Evolutionary conservation across 2,113 vertebrate species (phyloP).

Genomic region (Anser brachyrhynchus): DNA sequence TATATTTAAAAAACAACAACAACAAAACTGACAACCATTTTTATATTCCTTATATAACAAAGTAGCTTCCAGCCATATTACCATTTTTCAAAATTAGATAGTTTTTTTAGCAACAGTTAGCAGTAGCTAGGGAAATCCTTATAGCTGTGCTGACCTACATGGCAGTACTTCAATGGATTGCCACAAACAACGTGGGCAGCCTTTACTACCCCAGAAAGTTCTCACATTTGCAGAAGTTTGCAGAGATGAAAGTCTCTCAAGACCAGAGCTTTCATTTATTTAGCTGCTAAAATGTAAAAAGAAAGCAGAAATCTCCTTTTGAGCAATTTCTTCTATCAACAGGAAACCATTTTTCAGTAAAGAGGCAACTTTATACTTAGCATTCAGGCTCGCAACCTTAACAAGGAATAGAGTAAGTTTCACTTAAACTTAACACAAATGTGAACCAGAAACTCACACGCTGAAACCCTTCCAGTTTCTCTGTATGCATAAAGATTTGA

Average conservation of each 20-base stretch:
- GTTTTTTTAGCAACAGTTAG: not conserved
- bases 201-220: not conserved
- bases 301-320: conserved; percentile 36
- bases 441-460: not conserved
- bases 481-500: not conserved
- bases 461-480: not conserved
- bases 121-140: not conserved
- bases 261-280: not conserved
- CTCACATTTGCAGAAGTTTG: not conserved
- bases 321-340: conserved; percentile 10
- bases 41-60: not conserved
- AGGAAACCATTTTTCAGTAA: not conserved
- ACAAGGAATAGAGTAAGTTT: not conserved
- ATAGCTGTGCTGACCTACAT: not conserved
- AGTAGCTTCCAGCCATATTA: not conserved
- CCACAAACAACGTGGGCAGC: not conserved
- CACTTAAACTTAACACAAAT: not conserved
- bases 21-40: not conserved
- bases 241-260: not conserved
- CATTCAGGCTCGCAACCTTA: not conserved
- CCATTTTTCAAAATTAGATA: not conserved
- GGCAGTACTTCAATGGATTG: not conserved
- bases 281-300: conserved; percentile 9
- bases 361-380: not conserved
- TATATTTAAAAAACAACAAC: not conserved